phyloP scores from a whole-genome alignment of 2,888 invertebrate species.

The Hyposoter dolosus region DNA sequence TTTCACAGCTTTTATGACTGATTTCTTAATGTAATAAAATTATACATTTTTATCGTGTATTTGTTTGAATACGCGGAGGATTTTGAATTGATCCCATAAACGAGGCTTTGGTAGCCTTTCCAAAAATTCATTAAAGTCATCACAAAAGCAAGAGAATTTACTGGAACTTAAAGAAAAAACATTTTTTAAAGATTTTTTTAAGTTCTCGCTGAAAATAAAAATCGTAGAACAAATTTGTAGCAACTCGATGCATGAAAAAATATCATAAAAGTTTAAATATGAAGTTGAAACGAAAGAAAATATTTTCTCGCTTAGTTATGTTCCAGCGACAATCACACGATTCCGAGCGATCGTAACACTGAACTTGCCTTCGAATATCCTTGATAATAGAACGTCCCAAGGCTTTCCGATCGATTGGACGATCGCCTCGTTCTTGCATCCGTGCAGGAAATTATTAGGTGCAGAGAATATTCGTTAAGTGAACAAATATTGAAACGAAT shows the following conservation, averaged over 20 bases:
- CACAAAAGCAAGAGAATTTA: background rate
- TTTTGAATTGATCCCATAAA: background rate
- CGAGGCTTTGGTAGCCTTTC: background rate
- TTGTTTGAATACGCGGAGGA: background rate
- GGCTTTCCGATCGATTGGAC: constrained; percentile 38
- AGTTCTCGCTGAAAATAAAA: background rate
- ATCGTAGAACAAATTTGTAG: background rate
- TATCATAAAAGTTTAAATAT: background rate
- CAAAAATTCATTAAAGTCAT: background rate
- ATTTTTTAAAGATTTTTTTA: background rate
- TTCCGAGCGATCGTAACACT: constrained; percentile 14
- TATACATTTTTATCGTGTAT: background rate
- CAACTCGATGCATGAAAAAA: background rate
- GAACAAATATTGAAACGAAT: constrained; percentile 9
- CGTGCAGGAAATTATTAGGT: constrained; percentile 13
- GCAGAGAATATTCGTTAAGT: constrained; percentile 4
- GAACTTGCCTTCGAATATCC: constrained; percentile 34
- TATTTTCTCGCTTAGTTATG: background rate
- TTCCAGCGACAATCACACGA: background rate
- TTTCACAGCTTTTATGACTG: background rate
- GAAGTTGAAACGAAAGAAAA: background rate
- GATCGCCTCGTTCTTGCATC: constrained; percentile 15
- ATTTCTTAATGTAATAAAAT: background rate
- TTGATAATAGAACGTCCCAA: constrained; percentile 56
- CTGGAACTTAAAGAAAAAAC: background rate